Percentiles rank a stretch among this genome's conserved stretches.
These are phyloP conservation scores for Phainopepla nitens DNA, from an alignment of 2,113 vertebrate species.

Conservation along the genomic window DNA sequence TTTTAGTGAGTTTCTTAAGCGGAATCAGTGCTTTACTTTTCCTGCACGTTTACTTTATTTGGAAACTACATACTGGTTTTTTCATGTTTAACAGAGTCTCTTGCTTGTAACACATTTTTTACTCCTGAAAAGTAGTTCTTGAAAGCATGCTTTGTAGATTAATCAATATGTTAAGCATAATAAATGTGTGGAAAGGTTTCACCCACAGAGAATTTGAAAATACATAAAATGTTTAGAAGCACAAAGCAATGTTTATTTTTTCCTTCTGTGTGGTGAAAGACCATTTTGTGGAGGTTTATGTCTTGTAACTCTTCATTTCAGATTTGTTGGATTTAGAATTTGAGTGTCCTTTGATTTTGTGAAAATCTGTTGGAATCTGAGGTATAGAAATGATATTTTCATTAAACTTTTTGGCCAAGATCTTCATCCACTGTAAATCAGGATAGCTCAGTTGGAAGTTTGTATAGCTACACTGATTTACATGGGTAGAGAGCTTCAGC, in stretches of 20 bases:
- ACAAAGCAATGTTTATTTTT: not conserved
- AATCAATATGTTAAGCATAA: not conserved
- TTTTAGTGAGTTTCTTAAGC: not conserved
- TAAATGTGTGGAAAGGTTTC: not conserved
- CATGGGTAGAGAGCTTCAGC: not conserved
- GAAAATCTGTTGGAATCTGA: not conserved
- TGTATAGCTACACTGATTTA: not conserved
- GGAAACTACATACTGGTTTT: not conserved
- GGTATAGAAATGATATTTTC: not conserved
- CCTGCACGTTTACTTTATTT: not conserved
- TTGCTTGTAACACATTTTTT: not conserved
- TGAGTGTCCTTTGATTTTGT: not conserved
- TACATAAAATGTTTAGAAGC: not conserved
- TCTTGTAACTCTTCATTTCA: not conserved
- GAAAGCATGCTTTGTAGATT: not conserved
- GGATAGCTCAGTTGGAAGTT: not conserved
- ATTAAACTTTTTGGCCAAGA: not conserved
- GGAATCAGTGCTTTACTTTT: not conserved
- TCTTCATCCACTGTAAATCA: not conserved
- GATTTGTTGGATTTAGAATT: not conserved
- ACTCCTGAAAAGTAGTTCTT: slow-evolving; percentile 45
- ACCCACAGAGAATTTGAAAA: not conserved
- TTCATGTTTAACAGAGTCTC: not conserved
- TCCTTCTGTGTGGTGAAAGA: not conserved
- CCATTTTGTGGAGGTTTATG: not conserved